A percentile compares a stretch with the other conserved stretches of the same genome.
Conservation (phyloP, 2,113 vertebrate species). For the Pogonocichla stellata region DNA sequence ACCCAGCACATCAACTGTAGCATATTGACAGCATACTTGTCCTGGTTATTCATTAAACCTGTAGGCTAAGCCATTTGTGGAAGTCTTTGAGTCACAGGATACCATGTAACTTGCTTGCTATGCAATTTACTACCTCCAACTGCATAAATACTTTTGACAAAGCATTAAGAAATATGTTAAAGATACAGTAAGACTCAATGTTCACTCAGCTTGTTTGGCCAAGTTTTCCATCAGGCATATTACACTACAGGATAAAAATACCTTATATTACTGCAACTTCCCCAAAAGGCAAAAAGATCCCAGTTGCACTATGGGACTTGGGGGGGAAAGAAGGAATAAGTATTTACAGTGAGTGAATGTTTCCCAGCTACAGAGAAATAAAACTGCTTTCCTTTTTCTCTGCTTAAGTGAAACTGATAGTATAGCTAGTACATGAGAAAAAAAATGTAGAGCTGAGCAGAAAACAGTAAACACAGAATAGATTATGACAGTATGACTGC, state of each 20-base stretch:
- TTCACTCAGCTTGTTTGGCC: background rate
- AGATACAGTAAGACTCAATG: background rate
- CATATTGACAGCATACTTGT: background rate
- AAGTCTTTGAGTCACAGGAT: background rate
- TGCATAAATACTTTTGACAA: background rate
- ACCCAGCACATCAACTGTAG: background rate
- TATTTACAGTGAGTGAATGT: background rate
- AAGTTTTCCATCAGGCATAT: background rate
- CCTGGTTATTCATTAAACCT: background rate
- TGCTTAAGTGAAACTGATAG: background rate
- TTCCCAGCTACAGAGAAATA: background rate
- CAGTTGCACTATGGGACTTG: background rate
- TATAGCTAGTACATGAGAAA: background rate
- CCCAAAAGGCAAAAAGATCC: background rate
- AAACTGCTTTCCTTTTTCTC: background rate
- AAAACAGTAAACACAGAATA: background rate
- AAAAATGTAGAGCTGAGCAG: background rate
- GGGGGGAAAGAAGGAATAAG: background rate
- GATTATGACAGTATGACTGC: background rate
- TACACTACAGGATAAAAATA: background rate
- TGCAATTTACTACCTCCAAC: background rate
- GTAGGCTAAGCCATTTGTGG: background rate
- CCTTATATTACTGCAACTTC: background rate
- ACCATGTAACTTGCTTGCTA: background rate
- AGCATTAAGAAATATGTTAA: background rate